Evolutionary conservation across 2,113 vertebrate genomes (phyloP).

Genomic region (Caranx melampygus): DNA sequence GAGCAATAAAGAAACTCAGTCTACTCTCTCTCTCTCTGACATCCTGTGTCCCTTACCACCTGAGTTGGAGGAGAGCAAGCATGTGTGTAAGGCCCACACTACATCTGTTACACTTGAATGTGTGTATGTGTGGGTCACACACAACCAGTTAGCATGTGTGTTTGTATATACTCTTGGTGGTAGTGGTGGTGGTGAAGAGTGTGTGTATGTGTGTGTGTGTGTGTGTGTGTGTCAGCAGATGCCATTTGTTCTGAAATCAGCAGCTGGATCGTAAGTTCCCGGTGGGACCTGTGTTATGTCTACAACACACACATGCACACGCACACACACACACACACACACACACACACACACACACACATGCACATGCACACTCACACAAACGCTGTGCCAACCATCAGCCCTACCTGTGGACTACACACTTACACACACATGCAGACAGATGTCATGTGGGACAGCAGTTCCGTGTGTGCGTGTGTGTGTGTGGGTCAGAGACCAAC

Average conservation of each 20-base stretch:
- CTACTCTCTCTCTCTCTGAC: background rate
- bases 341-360: constrained; percentile 40
- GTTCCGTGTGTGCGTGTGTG: constrained; percentile 15
- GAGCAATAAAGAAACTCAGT: background rate
- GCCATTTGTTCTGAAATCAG: constrained; percentile 74
- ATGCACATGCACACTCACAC: constrained; percentile 36
- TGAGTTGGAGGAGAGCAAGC: constrained; percentile 65
- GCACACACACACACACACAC: constrained; percentile 28
- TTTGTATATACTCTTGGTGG: constrained; percentile 54
- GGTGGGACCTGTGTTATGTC: constrained; percentile 65
- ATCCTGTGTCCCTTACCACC: constrained; percentile 50
- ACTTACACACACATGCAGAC: constrained; percentile 3
- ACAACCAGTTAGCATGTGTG: constrained; percentile 49
- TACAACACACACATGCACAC: constrained; percentile 38
- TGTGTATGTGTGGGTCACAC: constrained; percentile 42
- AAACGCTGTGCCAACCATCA: constrained; percentile 30
- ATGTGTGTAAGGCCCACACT: constrained; percentile 71
- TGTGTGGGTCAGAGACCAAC: constrained; percentile 27
- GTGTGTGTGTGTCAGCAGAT: constrained; percentile 66
- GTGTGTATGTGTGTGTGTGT: constrained; percentile 49
- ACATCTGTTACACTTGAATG: constrained; percentile 63
- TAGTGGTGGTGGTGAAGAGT: constrained; percentile 11
- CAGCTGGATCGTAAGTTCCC: constrained; percentile 76
- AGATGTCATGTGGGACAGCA: constrained; percentile 45
- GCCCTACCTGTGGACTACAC: constrained; percentile 42